These are phyloP conservation scores for Diloba caeruleocephala DNA, from an alignment of 2,888 invertebrate genomes.

Conservation along the genomic window DNA sequence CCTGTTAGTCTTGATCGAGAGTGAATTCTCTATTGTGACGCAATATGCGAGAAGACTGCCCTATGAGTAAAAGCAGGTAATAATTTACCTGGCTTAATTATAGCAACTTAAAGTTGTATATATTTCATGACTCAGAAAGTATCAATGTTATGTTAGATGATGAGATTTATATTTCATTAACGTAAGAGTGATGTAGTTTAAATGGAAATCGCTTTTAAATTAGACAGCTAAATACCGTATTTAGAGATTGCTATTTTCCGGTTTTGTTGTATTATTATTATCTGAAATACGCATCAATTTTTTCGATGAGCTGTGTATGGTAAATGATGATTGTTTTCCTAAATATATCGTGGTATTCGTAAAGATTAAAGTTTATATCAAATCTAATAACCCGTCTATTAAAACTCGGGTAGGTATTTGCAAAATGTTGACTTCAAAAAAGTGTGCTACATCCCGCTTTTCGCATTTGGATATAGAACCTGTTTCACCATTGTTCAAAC, in stretches of 20 bases:
- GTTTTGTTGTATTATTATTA: neutral
- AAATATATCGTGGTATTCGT: neutral
- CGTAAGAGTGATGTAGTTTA: neutral
- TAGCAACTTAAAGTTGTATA: neutral
- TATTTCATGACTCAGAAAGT: no score
- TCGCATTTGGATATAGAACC: constrained; percentile 39
- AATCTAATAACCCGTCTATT: no score
- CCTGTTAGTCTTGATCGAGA: constrained; percentile 53
- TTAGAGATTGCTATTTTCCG: constrained; percentile 5
- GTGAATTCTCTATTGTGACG: constrained; percentile 70
- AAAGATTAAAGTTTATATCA: no score
- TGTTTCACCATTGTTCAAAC: constrained; percentile 52
- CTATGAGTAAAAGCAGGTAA: constrained; percentile 19
- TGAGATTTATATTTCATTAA: neutral
- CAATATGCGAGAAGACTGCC: constrained; percentile 53
- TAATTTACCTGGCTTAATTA: constrained; percentile 19
- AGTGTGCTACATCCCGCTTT: constrained; percentile 70
- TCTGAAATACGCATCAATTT: neutral
- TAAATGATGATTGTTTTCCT: neutral
- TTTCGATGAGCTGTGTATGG: neutral
- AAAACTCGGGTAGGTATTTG: constrained; percentile 21
- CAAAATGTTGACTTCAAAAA: constrained; percentile 83
- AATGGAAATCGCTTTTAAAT: constrained; percentile 3
- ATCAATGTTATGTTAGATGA: constrained; percentile 6
- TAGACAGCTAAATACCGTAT: neutral